Evolutionary conservation across 1,140 invertebrate species (phyloP), one percentile per base, ranked within the genome.

Genomic region (Polypedilum pembai): DNA sequence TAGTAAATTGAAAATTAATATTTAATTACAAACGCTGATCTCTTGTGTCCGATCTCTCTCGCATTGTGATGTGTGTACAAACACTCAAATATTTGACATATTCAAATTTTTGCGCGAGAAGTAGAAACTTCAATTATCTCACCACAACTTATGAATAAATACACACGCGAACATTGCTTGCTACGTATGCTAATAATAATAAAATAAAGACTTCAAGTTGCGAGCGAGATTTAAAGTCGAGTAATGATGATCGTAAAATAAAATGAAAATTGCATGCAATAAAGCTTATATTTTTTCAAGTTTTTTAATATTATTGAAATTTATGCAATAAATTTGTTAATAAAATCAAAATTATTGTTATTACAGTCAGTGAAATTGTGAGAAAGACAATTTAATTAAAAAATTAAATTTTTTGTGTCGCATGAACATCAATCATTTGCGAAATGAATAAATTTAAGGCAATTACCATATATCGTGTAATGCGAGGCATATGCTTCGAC

Each of bases 1-100:
- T 56, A 56, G 45, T 56, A 56, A 56, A 56, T 56, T 56, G 45
- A 56, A 56, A 56, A 56, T 56, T 56, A 56, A 56, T 56, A 56
- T 56, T 56, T 56, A 56, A 56, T 56, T 56, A 56, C 45, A 56
- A 56, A n/a, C 45, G n/a, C 45, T 56, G 45, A 56, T 56, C 45
- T 56, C 10, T n/a, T 56, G 45, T 56, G 45, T 56, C 24, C 5
- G 1, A 56, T 56, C n/a, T 56, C 45, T 56, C 41, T 45, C 12
- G 24, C 24, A 33, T 33, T 15, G 0, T 12, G 12, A 12, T 56
- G 45, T 56, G 45, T 56, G 12, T 15, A 56, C n/a, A 56, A 56
- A 56, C n/a, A 56, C n/a, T 56, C 45, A 56, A 56, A 56, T 56
- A 56, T 56, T 56, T 56, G n/a, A 56, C 45, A 56, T 33, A 33